A percentile compares a stretch with the other conserved stretches of the same genome.
Evolutionary conservation across 1,140 invertebrate species (phyloP).

Genomic region (Macrobrachium nipponense): DNA sequence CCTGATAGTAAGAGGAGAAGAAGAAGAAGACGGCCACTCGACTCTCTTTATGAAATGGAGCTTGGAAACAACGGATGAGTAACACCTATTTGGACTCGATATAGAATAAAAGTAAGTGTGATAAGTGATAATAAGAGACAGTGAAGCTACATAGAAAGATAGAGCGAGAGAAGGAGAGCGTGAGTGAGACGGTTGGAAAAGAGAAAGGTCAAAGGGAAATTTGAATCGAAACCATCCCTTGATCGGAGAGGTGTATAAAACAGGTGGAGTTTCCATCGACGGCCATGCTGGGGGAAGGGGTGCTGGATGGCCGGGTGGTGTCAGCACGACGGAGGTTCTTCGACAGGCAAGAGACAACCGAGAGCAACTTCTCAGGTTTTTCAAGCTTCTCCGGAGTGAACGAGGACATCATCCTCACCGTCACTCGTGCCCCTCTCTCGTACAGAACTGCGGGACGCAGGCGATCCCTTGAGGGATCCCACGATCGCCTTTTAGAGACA

Average conservation of each 20-base stretch:
- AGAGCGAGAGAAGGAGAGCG: background rate
- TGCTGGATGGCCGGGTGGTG: conserved; percentile 38
- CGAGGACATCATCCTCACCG: conserved; percentile 53
- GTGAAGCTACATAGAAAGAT: background rate
- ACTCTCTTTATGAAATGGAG: no score
- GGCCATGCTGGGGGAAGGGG: conserved; percentile 35
- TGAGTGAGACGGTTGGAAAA: background rate
- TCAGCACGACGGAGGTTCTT: conserved; percentile 39
- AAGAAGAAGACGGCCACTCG: no score
- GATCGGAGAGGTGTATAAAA: no score
- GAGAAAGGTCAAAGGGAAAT: background rate
- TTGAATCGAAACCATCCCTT: background rate
- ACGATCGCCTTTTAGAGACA: conserved; percentile 41
- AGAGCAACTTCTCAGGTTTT: conserved; percentile 48
- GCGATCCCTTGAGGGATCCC: conserved; percentile 23
- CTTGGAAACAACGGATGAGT: no score
- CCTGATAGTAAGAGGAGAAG: no score
- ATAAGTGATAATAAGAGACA: no score
- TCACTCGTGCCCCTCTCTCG: conserved; percentile 35
- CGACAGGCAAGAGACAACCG: conserved; percentile 42
- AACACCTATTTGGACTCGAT: no score
- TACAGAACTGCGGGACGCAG: conserved; percentile 13
- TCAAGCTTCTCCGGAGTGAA: conserved; percentile 39
- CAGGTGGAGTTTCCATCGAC: background rate
- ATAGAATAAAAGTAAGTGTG: no score